Conservation (phyloP, 2,888 invertebrate genomes). For the Chorisops tibialis region DNA sequence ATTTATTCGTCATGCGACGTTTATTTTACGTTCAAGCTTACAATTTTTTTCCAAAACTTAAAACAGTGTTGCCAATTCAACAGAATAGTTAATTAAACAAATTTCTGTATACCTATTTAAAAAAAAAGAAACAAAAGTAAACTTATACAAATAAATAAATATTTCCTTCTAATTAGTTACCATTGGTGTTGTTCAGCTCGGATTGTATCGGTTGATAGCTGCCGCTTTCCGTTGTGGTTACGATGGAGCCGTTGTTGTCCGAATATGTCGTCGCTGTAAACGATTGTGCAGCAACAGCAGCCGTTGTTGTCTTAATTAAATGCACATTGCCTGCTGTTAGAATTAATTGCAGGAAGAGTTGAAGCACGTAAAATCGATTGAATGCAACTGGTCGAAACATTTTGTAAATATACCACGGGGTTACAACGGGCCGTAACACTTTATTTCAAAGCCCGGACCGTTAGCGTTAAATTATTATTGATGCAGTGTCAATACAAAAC, state of each 20-base stretch:
- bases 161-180: conserved; percentile 22
- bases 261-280: not conserved
- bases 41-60: too few species aligned
- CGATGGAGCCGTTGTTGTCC: not conserved
- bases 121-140: conserved; percentile 16
- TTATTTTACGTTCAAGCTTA: too few species aligned
- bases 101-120: too few species aligned
- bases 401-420: not conserved
- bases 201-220: conserved; percentile 16
- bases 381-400: conserved; percentile 19
- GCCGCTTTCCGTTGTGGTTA: conserved; percentile 26
- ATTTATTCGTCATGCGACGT: too few species aligned
- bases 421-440: too few species aligned
- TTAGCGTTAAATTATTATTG: too few species aligned
- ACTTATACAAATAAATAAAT: too few species aligned
- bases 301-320: conserved; percentile 28
- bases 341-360: conserved; percentile 32
- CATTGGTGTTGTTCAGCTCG: conserved; percentile 25
- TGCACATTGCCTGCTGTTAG: conserved; percentile 27
- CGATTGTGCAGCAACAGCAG: conserved; percentile 2
- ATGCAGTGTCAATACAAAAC: too few species aligned
- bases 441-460: too few species aligned
- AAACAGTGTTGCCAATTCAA: too few species aligned
- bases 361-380: conserved; percentile 32
- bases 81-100: too few species aligned